Base-by-base conservation (phyloP, 2,113 vertebrate genomes). In the Lasiurus borealis region DNA sequence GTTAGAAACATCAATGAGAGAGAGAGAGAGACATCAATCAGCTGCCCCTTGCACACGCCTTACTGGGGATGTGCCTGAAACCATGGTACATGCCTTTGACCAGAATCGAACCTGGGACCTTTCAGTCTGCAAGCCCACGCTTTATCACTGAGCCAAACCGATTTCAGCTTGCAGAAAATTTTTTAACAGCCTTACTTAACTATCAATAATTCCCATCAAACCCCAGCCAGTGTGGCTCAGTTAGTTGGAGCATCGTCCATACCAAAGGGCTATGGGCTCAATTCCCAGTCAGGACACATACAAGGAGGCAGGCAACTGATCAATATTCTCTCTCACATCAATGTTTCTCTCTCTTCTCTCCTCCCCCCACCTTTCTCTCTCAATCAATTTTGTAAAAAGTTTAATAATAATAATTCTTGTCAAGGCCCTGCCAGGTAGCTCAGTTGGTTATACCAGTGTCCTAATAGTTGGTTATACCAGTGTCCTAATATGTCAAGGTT, bases 171-270 rank as follows among this genome's bases (percentile, higher is more conserved):
- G 5, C 40, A 73, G 69, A 96, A 85, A 78, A 75, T 46, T 83
- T 54, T 75, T 75, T 91, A 94, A 95, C n/a, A 85, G 66, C 23
- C 29, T 85, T 66, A 86, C 29, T 81, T 90, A 78, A 89, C 54
- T 84, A 36, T 34, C 46, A 89, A 36, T 88, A 84, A 88, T 36
- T 87, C 29, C 64, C 44, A 25, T 92, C 31, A 92, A 64, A 31
- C 64, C 64, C 64, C 8, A 6, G 31, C 29, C 31, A 64, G 64
- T 25, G 64, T 66, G 31, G 64, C 64, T 66, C 29, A 7, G 13
- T n/a, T 15, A 13, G 29, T 66, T n/a, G 64, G 64, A 66, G 64
- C 14, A 16, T 66, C 64, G 3, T 66, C 64, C 64, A 66, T 31
- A 66, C 64, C 64, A 66, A n/a, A 66, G 31, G 64, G 29, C 31